A percentile compares a stretch with the other conserved stretches of the same genome.
Conservation (phyloP, 2,888 invertebrate genomes). For the Napeogenes inachia region DNA sequence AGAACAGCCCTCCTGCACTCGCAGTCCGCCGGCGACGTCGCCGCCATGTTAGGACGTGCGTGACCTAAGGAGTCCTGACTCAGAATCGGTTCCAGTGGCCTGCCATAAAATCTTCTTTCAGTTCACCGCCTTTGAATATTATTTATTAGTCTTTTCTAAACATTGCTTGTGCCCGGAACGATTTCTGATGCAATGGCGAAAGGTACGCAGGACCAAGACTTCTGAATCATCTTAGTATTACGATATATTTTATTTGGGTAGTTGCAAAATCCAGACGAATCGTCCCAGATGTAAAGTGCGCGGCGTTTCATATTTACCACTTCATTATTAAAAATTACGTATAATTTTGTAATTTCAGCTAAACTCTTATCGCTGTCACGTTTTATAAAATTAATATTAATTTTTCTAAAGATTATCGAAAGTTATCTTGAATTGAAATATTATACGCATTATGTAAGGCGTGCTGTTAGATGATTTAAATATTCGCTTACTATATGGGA, state of each 20-base stretch:
- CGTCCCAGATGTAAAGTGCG: neutral
- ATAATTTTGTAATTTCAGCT: too few species aligned
- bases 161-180: constrained; percentile 5
- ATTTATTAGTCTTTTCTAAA: constrained; percentile 5
- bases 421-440: neutral
- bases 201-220: constrained; percentile 14
- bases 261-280: neutral
- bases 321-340: neutral
- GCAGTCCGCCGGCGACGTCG: constrained; percentile 81
- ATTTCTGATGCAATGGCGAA: constrained; percentile 11
- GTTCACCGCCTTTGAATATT: neutral
- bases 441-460: neutral
- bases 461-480: neutral
- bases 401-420: too few species aligned
- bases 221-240: constrained; percentile 7
- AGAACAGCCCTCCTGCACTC: constrained; percentile 76
- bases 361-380: too few species aligned
- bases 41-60: constrained; percentile 80
- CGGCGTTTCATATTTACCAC: neutral
- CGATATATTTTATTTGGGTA: constrained; percentile 5
- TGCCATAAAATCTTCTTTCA: constrained; percentile 15
- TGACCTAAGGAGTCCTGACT: constrained; percentile 67
- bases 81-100: constrained; percentile 38
- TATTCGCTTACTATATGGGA: constrained; percentile 12
- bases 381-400: too few species aligned